Evolutionary conservation across 30 jellyfish, hydroid and myxozoan species (phyloP), one percentile per base, ranked within the genome.

Genomic region (Nemopilema nomurai): DNA sequence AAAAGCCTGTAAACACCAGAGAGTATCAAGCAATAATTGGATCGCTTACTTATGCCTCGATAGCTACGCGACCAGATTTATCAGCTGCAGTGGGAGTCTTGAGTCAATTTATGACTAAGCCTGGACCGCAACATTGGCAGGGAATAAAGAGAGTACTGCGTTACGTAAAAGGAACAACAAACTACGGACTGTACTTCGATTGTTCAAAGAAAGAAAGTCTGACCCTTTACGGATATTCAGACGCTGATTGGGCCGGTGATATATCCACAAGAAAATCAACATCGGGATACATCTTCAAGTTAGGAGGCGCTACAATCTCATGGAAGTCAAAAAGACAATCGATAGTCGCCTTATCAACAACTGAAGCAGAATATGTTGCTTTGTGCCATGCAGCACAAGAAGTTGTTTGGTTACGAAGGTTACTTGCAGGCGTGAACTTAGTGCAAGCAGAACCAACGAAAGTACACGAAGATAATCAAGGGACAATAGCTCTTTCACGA

Each of bases 341-440:
- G n/a, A 41, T 74, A 21, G 89, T 64, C 25, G 95, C 95, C 18
- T 69, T 86, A 49, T 86, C 95, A 24, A 27, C 89, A 28, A 86
- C 95, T 13, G 95, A 86, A 51, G 95, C 95, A 1, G 95, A 86
- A 69, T 86, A 76, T 67, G 74, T 77, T 64, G 89, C 95, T 23
- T n/a, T n/a, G n/a, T n/a, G n/a, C n/a, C n/a, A n/a, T n/a, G n/a
- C n/a, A n/a, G n/a, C n/a, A n/a, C n/a, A n/a, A n/a, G n/a, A n/a
- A n/a, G n/a, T n/a, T n/a, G n/a, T n/a, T n/a, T n/a, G n/a, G n/a
- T n/a, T n/a, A n/a, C n/a, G n/a, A n/a, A n/a, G n/a, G n/a, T n/a
- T n/a, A n/a, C n/a, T n/a, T n/a, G n/a, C n/a, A n/a, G n/a, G n/a
- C n/a, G n/a, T n/a, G n/a, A n/a, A n/a, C n/a, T n/a, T n/a, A n/a